phyloP scores from a whole-genome alignment of 2,113 vertebrate genomes.

The Clarias gariepinus region DNA sequence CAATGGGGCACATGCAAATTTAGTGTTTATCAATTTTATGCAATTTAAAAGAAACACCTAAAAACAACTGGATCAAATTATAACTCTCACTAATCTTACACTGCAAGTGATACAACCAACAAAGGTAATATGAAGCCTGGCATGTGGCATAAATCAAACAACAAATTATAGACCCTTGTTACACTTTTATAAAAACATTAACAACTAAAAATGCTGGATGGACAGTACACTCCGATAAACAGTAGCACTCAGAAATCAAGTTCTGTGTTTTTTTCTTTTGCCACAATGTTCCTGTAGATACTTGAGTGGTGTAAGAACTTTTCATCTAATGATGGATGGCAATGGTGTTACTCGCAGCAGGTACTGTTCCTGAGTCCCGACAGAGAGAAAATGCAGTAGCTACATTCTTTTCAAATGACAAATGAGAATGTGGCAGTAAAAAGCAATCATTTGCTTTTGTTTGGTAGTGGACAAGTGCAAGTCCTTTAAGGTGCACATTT shows the following conservation, averaged over 20 bases:
- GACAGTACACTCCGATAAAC: no score
- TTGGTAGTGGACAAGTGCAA: background rate
- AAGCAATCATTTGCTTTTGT: conserved; percentile 24
- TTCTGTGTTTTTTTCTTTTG: background rate
- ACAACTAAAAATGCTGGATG: no score
- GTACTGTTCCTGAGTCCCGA: background rate
- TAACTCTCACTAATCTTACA: no score
- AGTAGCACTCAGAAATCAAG: background rate
- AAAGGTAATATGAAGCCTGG: no score
- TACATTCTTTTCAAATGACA: conserved; percentile 38
- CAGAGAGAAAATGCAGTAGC: background rate
- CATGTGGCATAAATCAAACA: no score
- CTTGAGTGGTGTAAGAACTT: background rate
- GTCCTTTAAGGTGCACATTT: conserved; percentile 17
- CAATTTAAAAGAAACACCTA: no score
- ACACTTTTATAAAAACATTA: no score
- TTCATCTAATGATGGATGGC: background rate
- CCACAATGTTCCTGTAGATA: background rate
- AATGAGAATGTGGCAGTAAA: conserved; percentile 22
- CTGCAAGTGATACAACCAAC: no score
- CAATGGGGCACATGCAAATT: no score
- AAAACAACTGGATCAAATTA: no score
- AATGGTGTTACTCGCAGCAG: background rate
- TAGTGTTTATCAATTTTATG: no score
- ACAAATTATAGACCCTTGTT: no score